Base-by-base conservation (phyloP, 2,888 invertebrate genomes). In the Desoria tigrina region DNA sequence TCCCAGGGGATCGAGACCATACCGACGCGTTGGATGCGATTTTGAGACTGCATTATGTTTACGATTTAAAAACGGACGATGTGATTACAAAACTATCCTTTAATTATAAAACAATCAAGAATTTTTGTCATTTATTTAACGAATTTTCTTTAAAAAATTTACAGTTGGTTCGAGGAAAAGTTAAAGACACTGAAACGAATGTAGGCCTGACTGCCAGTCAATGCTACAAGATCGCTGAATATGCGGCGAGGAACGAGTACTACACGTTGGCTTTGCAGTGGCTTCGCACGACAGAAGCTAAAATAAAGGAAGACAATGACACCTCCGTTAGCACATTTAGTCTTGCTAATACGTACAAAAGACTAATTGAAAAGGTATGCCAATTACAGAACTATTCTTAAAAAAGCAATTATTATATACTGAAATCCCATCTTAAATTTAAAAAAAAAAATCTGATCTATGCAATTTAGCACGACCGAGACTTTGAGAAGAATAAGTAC, bases 201-300 rank as follows among this genome's bases (percentile, higher is more conserved):
- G 74, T 72, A 3, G 69, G 72, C 21, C 57, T 76, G 9, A 75
- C 75, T 9, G 67, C 75, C 6, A 49, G 64, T 11, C 76, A 76
- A 53, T 58, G 68, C 6, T 75, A 71, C 53, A 67, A 74, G 45
- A 69, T 76, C 61, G 75, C 74, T 0, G 71, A 76, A 56, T 74
- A 72, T 55, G 74, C 74, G 16, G 69, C 68, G 4, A 69, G 68
- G 26, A 67, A 66, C 57, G 71, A 73, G 32, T 76, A 74, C 50
- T 74, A 72, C 63, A 72, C 72, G 2, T 64, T 76, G 57, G 75
- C 75, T 6, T 61, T 74, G 63, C 73, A 76, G 21, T 76, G 76
- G 76, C 56, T 76, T n/a, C 65, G 63, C 27, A 65, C 71, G 1
- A 75, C 74, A 1, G 72, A 68, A 37, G 61, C 66, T 7, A 68